Evolutionary conservation across 2,888 invertebrate genomes (phyloP), one percentile per base, ranked within the genome.

Genomic region (Bedellia somnulentella): DNA sequence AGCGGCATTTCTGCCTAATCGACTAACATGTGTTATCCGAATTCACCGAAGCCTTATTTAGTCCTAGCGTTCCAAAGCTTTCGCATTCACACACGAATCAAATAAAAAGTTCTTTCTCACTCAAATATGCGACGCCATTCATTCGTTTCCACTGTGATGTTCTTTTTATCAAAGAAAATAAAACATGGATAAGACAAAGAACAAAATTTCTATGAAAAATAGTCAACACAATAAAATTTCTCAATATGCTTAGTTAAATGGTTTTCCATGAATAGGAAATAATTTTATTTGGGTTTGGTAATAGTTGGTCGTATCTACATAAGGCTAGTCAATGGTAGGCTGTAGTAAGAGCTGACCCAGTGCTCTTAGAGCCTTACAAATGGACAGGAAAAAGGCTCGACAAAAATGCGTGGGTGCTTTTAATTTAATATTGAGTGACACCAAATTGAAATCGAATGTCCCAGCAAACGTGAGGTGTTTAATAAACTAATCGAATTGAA

Each of bases 391-490:
- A 73, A 73, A 73, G 70, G 67, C 67, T 64, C 66, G 71, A 43
- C 47, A 57, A 61, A 71, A 73, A 70, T 70, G 67, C 67, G 68
- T 71, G 70, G 73, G 70, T 66, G 56, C 66, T 70, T 73, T 73
- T 73, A 73, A 75, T 73, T 75, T 73, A 73, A 73, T 73, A 73
- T 70, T 59, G 67, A 61, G 68, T 67, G 70, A 73, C 73, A 73
- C 57, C 67, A 64, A 68, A 73, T 67, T 66, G 62, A 66, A 71
- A 75, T 71, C 62, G 70, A 71, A 73, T 66, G 67, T 70, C 68
- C 55, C 52, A 47, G 52, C 52, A 52, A 53, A 70, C 70, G 71
- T 73, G 71, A 54, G 46, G 54, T 51, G 71, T 49, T 48, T 48
- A 50, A 57, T 66, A 66, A 73, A 66, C 55, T 50, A 44, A 41